These are phyloP conservation scores for Trissolcus basalis DNA, from an alignment of 1,140 invertebrate species.

Conservation along the genomic window DNA sequence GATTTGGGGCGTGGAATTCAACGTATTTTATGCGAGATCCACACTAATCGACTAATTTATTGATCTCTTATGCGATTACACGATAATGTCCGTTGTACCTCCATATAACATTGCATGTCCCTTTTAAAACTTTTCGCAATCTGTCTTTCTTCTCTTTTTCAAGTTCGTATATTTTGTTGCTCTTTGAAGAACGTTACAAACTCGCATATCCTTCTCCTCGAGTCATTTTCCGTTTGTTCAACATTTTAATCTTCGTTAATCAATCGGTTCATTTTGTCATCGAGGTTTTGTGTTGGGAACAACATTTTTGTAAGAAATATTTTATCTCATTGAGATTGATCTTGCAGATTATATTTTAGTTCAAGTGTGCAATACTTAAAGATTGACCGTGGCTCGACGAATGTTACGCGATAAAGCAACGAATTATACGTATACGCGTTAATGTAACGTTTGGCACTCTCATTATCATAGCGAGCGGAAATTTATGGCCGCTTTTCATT, in stretches of 20 bases:
- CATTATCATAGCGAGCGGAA: constrained; percentile 54
- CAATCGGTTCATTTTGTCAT: too few species aligned
- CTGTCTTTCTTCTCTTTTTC: too few species aligned
- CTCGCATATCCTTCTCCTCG: too few species aligned
- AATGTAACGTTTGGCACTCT: constrained; percentile 49
- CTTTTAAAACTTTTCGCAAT: too few species aligned
- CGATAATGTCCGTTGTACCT: not conserved
- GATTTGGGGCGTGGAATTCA: constrained; percentile 49
- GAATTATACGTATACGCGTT: constrained; percentile 56
- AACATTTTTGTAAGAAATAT: too few species aligned
- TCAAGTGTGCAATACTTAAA: not conserved
- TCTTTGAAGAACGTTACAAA: too few species aligned
- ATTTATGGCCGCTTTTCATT: constrained; percentile 57
- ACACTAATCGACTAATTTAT: constrained; percentile 59
- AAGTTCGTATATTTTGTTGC: too few species aligned
- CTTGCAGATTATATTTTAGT: constrained; percentile 12
- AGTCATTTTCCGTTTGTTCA: too few species aligned
- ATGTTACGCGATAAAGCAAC: constrained; percentile 46
- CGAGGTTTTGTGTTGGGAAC: too few species aligned
- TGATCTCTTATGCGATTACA: constrained; percentile 51
- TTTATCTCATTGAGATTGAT: not conserved
- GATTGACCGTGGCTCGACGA: constrained; percentile 20
- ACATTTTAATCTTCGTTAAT: too few species aligned
- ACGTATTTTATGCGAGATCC: constrained; percentile 54
- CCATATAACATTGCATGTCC: too few species aligned